phyloP scores from a whole-genome alignment of 2,797 vertebrate genomes.

The Gobionotothen gibberifrons region DNA sequence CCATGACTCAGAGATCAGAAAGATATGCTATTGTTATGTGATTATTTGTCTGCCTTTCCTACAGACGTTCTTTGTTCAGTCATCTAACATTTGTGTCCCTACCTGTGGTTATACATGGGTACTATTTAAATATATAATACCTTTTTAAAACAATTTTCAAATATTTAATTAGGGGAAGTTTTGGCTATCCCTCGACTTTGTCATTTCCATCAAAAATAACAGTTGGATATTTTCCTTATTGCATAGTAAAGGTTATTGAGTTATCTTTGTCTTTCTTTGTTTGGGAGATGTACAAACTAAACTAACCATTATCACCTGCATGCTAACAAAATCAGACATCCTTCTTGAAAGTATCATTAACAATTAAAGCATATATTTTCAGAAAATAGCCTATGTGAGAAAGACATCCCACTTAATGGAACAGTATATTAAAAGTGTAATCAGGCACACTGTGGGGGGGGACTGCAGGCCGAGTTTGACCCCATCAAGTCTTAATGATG shows the following conservation, averaged over 20 bases:
- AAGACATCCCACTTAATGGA: conserved; percentile 56
- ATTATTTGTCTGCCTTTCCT: background rate
- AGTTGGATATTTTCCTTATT: no score
- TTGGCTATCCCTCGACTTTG: no score
- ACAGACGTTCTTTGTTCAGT: no score
- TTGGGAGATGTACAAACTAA: background rate
- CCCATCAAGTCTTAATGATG: conserved; percentile 78
- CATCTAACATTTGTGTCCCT: background rate
- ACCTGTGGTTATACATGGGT: no score
- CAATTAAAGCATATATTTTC: conserved; percentile 51
- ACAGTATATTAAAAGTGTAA: conserved; percentile 73
- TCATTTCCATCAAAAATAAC: no score
- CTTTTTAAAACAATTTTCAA: no score
- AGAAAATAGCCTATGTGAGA: background rate
- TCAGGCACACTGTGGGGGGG: conserved; percentile 57
- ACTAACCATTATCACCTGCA: conserved; percentile 30
- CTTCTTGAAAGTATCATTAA: conserved; percentile 36
- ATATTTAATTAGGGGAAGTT: no score
- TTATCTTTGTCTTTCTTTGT: background rate
- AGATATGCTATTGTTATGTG: background rate
- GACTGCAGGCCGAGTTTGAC: conserved; percentile 65
- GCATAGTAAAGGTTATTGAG: no score
- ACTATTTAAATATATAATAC: no score
- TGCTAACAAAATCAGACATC: conserved; percentile 6
- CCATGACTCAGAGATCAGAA: background rate